Base-by-base conservation (phyloP, 2,797 vertebrate genomes). In the Masticophis lateralis region DNA sequence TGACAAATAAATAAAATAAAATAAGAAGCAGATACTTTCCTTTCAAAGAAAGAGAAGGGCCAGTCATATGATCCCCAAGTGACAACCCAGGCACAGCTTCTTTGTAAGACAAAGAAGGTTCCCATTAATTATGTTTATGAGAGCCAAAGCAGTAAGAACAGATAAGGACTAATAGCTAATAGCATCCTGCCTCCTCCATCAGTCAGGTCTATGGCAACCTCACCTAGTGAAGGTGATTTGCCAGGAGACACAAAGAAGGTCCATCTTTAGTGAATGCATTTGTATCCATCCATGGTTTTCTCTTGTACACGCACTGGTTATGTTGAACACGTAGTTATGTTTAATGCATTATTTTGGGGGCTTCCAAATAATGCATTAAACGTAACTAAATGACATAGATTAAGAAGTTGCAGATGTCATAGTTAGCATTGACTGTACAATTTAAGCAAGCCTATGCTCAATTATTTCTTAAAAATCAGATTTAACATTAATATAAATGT, bases 101-200 rank as follows among this genome's bases (percentile, higher is more conserved):
- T 91, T 83, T 43, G 20, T 63, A 28, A 37, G 59, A 55, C 37
- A 57, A 63, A 51, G 47, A 37, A 57, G 47, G 14, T 43, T 59
- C 66, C 69, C 69, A 89, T 89, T 92, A 94, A 88, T 89, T 89
- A 86, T n/a, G 86, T 91, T 89, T 91, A 66, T 51, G 91, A 53
- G 79, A 69, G 60, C 22, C 28, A 32, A 63, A 57, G 12, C 37
- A 32, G 32, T 63, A 18, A 59, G 66, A n/a, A 83, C 32, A 86
- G 37, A 18, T 89, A 66, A 89, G 74, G 53, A 93, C 43, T 69
- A 55, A 56, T 25, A 60, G 55, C 25, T 43, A 86, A 90, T 60
- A 86, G 74, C 27, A 53, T 53, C 69, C 86, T 57, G 32, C 47
- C 8, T 66, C 59, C 69, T 91, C 90, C 69, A 86, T 66, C 92